Evolutionary conservation across 1,140 invertebrate species (phyloP).

Genomic region (Danaus melanippus): DNA sequence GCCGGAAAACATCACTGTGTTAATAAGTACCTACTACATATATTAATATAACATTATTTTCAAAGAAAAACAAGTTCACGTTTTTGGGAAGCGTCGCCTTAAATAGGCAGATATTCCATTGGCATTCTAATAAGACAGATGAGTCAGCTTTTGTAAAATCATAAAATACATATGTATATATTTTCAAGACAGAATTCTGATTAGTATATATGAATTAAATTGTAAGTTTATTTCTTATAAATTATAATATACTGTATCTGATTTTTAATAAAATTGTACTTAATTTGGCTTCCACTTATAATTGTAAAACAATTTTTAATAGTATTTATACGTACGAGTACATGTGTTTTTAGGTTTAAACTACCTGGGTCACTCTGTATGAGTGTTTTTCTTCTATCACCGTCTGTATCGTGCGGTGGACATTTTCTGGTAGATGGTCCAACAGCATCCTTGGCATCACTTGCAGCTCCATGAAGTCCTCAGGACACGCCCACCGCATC

Average conservation of each 20-base stretch:
- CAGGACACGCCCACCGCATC: slow-evolving; percentile 82
- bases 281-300: slow-evolving; percentile 10
- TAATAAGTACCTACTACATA: too few species aligned
- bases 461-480: slow-evolving; percentile 82
- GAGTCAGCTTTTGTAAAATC: slow-evolving; percentile 1
- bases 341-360: slow-evolving; percentile 23
- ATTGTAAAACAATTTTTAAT: background rate
- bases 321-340: slow-evolving; percentile 4
- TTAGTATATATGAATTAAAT: background rate
- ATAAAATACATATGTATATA: background rate
- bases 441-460: slow-evolving; percentile 84
- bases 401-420: slow-evolving; percentile 77
- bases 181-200: too few species aligned
- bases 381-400: slow-evolving; percentile 73
- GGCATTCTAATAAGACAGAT: slow-evolving; percentile 2
- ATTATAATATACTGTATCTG: background rate
- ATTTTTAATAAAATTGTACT: slow-evolving; percentile 11
- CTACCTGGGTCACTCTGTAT: slow-evolving; percentile 61
- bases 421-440: slow-evolving; percentile 82
- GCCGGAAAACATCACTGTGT: background rate
- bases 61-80: too few species aligned
- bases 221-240: background rate
- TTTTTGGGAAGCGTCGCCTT: too few species aligned
- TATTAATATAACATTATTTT: too few species aligned
- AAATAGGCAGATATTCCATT: background rate